A percentile compares a stretch with the other conserved stretches of the same genome.
Evolutionary conservation across 2,113 vertebrate genomes (phyloP).

Genomic region (Eptesicus fuscus): DNA sequence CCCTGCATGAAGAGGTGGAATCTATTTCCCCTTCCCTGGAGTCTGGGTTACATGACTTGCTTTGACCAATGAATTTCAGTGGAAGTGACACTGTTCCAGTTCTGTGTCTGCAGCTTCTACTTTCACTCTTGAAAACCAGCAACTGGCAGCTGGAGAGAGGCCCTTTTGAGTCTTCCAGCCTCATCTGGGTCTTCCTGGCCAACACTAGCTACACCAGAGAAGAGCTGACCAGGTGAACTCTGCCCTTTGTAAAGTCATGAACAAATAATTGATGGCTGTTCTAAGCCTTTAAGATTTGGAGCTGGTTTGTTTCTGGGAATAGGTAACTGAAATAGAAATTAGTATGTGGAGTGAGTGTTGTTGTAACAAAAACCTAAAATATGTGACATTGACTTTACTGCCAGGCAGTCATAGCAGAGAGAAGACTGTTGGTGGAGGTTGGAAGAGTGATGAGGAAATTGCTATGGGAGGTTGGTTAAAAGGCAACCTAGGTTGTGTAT

Average conservation of each 20-base stretch:
- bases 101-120: background rate
- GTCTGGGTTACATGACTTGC: background rate
- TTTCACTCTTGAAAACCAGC: background rate
- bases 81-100: background rate
- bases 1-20: background rate
- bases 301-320: background rate
- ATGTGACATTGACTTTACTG: background rate
- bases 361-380: background rate
- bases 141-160: background rate
- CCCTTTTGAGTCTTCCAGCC: background rate
- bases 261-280: background rate
- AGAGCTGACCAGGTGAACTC: background rate
- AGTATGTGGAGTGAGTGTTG: background rate
- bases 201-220: background rate
- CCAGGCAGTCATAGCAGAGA: background rate
- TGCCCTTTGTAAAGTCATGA: background rate
- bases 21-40: background rate
- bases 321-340: background rate
- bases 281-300: background rate
- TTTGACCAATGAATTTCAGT: background rate
- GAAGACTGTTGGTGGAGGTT: background rate
- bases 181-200: background rate
- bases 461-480: background rate
- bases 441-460: background rate
- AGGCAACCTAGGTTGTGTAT: background rate